Base-by-base conservation (phyloP, 1,140 invertebrate species). In the Scaptodrosophila lebanonensis region DNA sequence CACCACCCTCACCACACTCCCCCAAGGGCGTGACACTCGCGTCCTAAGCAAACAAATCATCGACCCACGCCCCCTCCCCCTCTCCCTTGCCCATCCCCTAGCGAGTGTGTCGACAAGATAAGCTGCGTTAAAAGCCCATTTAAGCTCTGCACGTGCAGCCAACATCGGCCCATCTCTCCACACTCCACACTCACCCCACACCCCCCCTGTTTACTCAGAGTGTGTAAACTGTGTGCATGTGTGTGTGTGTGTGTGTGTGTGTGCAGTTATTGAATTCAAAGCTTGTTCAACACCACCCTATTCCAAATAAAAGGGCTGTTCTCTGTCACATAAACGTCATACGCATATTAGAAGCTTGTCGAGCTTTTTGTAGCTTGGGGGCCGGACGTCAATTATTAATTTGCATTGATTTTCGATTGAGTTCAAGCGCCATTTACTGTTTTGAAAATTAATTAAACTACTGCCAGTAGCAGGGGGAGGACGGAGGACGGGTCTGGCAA, bases 71-170 rank as follows among this genome's bases (percentile, higher is more conserved):
- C 12, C 2, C 16, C 13, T 27, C 33, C 30, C 27, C 17, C 32
- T 9, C 32, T 18, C 33, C 25, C 36, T 17, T 29, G 30, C n/a
- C 7, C 3, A 18, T 12, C 7, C 11, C 20, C 38, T 13, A 38
- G 18, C 16, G 75, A 60, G 61, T 83, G 76, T 77, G 71, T 71
- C 77, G 72, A 83, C 77, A 83, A 83, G 76, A 83, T 83, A 83
- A 83, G 76, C 76, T 63, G 53, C 53, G 58, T 66, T 73, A 38
- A 51, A 47, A 52, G 57, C 44, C 39, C 36, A 58, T 45, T 69
- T 61, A 56, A 62, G 51, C 50, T 58, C 65, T 64, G 35, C 54
- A 45, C 42, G 45, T 63, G 53, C 17, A 18, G 27, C 1, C 40
- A 16, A n/a, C 39, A 22, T 15, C 8, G n/a, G 9, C 16, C 16